A percentile compares a stretch with the other conserved stretches of the same genome.
Evolutionary conservation across 2,113 vertebrate genomes (phyloP).

Genomic region (Emydocephalus ijimae): DNA sequence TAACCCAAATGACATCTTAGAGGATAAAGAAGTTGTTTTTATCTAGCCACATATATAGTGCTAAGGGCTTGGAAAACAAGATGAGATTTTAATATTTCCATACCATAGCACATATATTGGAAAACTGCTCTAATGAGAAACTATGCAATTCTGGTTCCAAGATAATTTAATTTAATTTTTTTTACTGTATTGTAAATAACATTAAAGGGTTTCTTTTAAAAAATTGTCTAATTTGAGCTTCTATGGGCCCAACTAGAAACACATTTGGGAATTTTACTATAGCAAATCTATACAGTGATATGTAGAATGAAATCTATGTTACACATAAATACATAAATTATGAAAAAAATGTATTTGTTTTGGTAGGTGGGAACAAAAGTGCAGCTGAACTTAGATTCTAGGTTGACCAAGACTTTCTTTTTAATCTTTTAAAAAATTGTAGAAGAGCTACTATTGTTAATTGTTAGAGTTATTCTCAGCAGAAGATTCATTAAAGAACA

Average conservation of each 20-base stretch:
- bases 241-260: background rate
- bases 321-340: background rate
- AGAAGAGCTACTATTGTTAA: too few relatives aligned
- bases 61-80: background rate
- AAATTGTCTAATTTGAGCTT: background rate
- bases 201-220: background rate
- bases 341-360: background rate
- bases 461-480: background rate
- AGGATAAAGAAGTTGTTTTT: background rate
- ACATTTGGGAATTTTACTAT: background rate
- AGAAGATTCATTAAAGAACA: background rate
- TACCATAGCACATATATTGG: background rate
- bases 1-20: background rate
- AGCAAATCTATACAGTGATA: background rate
- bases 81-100: background rate
- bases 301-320: background rate
- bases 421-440: background rate
- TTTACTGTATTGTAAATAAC: background rate
- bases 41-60: background rate
- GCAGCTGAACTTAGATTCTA: background rate
- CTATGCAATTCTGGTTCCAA: background rate
- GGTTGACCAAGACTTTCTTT: background rate
- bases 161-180: background rate
- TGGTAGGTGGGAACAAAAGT: background rate
- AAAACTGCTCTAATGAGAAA: background rate